Evolutionary conservation across 2,113 vertebrate genomes (phyloP).

Genomic region (Saimiri boliviensis): DNA sequence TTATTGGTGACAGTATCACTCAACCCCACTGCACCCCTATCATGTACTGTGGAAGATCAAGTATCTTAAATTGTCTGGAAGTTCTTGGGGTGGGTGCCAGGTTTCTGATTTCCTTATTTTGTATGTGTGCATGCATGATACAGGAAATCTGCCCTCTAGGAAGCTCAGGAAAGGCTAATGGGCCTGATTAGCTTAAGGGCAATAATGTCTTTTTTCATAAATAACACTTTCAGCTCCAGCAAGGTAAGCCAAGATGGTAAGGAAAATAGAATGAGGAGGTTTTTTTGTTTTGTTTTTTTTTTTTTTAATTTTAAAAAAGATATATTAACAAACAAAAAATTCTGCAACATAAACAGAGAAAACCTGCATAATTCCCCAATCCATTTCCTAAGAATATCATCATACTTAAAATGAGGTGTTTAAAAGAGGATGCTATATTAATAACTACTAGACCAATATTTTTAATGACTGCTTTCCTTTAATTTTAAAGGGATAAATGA

Average conservation of each 20-base stretch:
- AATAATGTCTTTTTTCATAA: neutral
- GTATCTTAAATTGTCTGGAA: neutral
- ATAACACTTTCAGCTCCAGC: neutral
- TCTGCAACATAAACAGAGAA: neutral
- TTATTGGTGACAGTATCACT: neutral
- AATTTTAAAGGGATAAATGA: no score
- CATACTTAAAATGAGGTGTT: neutral
- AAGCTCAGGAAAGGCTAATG: constrained; percentile 16
- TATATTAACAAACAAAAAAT: neutral
- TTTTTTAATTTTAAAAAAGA: no score
- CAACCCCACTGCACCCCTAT: neutral
- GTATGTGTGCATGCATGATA: neutral
- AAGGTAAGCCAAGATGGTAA: neutral
- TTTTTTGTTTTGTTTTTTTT: neutral
- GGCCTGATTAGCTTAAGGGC: neutral
- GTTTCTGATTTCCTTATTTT: constrained; percentile 32
- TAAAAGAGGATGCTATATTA: neutral
- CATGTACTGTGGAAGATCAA: neutral
- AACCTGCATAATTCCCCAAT: neutral
- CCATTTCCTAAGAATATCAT: neutral
- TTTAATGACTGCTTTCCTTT: constrained; percentile 44
- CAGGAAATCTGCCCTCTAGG: neutral
- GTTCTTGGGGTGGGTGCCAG: neutral
- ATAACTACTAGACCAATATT: neutral
- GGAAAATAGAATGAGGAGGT: neutral